Evolutionary conservation across 1,140 invertebrate genomes (phyloP), one percentile per base, ranked within the genome.

Genomic region (Eueides isabella): DNA sequence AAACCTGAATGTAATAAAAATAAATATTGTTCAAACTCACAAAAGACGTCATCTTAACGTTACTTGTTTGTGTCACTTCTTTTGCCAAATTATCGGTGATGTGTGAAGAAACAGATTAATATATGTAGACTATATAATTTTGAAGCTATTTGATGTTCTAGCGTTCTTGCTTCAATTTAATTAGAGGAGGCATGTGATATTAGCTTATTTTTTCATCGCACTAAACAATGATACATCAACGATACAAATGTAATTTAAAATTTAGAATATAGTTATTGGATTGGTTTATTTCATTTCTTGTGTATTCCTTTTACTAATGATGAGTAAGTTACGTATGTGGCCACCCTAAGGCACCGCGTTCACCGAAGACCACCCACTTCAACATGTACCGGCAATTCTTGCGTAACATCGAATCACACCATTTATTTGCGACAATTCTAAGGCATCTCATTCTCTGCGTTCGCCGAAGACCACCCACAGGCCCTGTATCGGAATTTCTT

Each of bases 11-110:
- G n/a, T n/a, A 38, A 38, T 16, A 0, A 38, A 38, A 5, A 38
- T 16, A 38, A 38, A 16, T 38, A 38, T 38, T 38, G 14, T 38
- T 38, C 16, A 38, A 38, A 38, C 69, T 71, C 48, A 71, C 69
- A 44, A 31, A 64, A 14, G 38, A 44, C 6, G 69, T 14, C 69
- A 71, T 71, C 9, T 65, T 64, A 9, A 41, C 30, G 12, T 33
- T 19, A 55, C 48, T 55, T 62, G n/a, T 48, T 16, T 71, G 26
- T 64, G 38, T 64, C 35, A 63, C 69, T 63, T 30, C 30, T 28
- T 35, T 44, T 31, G 16, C 38, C 41, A 63, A 64, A 64, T 38
- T 71, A 61, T 71, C 23, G 14, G 11, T 5, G 16, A 67, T 41
- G 19, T 28, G n/a, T 26, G 26, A 63, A n/a, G 29, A 31, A 26